These are phyloP conservation scores for Tipula vernalis DNA, from an alignment of 2,888 invertebrate species.

Conservation along the genomic window DNA sequence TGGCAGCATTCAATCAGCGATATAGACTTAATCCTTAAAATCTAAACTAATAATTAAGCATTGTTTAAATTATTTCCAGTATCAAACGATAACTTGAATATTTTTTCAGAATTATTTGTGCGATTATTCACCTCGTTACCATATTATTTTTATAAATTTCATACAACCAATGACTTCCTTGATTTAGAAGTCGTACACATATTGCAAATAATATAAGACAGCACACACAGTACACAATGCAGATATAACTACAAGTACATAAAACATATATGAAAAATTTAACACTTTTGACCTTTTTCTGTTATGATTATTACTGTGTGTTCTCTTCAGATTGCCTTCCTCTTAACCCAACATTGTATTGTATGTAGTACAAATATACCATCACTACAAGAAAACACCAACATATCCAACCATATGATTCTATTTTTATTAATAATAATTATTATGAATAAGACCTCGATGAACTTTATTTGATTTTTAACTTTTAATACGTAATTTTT, in stretches of 20 bases:
- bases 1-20: too few relatives aligned
- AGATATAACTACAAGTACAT: not conserved
- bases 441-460: not conserved
- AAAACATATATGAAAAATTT: not conserved
- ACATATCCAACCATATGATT: not conserved
- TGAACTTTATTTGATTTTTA: constrained; percentile 4
- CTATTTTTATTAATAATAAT: not conserved
- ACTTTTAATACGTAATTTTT: not conserved
- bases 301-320: not conserved
- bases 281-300: not conserved
- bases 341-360: not conserved
- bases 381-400: not conserved
- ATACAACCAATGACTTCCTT: not conserved
- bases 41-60: too few relatives aligned
- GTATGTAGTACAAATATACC: not conserved
- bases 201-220: not conserved
- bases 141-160: too few relatives aligned
- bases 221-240: not conserved
- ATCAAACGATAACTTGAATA: too few relatives aligned
- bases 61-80: too few relatives aligned
- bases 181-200: not conserved
- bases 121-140: too few relatives aligned
- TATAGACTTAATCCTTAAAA: too few relatives aligned
- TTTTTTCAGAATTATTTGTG: too few relatives aligned
- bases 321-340: not conserved